These are phyloP conservation scores for Leucophenga montana DNA, from an alignment of 2,888 invertebrate species.

Conservation along the genomic window DNA sequence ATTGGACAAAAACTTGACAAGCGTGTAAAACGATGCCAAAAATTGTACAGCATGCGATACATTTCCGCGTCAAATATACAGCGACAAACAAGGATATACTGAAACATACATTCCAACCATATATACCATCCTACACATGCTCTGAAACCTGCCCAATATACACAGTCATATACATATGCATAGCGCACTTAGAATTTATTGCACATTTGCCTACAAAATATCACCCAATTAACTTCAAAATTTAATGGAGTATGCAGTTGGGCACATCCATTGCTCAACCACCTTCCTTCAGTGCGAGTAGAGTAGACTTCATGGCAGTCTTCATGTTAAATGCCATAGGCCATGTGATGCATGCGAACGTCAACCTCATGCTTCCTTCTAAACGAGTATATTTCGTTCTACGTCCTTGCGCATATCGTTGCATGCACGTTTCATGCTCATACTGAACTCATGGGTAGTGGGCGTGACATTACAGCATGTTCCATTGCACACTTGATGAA, in stretches of 20 bases:
- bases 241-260: conserved; percentile 58
- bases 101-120: conserved; percentile 26
- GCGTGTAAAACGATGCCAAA: conserved; percentile 47
- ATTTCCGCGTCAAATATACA: conserved; percentile 50
- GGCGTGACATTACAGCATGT: conserved; percentile 69
- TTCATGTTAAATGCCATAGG: conserved; percentile 17
- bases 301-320: neutral
- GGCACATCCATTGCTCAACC: conserved; percentile 25
- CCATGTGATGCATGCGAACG: conserved; percentile 6
- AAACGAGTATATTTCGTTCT: neutral
- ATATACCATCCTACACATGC: conserved; percentile 6
- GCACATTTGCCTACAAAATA: conserved; percentile 67
- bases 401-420: too few species aligned
- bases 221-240: conserved; percentile 58
- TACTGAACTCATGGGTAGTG: conserved; percentile 44
- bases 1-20: conserved; percentile 55
- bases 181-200: conserved; percentile 63
- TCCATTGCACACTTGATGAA: conserved; percentile 72
- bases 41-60: conserved; percentile 51
- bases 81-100: conserved; percentile 36
- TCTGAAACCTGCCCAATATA: neutral
- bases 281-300: neutral
- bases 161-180: neutral
- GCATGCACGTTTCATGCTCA: neutral
- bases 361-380: conserved; percentile 8